Evolutionary conservation across 2,113 vertebrate genomes (phyloP).

Genomic region (Hypanus sabinus): DNA sequence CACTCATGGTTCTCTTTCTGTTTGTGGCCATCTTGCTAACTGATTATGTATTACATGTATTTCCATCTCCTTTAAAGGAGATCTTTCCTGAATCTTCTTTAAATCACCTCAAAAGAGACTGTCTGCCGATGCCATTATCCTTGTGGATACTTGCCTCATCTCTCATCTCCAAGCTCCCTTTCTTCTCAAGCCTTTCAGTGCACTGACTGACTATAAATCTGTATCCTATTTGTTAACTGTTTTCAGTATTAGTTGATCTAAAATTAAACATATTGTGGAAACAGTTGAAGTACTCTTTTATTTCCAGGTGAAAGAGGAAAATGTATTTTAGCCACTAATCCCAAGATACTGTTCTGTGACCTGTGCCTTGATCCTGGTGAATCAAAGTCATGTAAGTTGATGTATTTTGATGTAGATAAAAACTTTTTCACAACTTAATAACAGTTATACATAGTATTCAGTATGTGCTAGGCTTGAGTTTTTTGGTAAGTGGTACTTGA

Average conservation of each 20-base stretch:
- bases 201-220: too few relatives aligned
- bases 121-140: too few relatives aligned
- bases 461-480: not conserved
- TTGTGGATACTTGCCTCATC: too few relatives aligned
- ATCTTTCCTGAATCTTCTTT: too few relatives aligned
- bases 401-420: not conserved
- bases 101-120: too few relatives aligned
- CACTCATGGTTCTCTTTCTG: too few relatives aligned
- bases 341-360: slow-evolving; percentile 97
- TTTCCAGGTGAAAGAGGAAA: slow-evolving; percentile 84
- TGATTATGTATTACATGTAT: too few relatives aligned
- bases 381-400: slow-evolving; percentile 72
- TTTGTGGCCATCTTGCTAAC: too few relatives aligned
- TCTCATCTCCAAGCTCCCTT: too few relatives aligned
- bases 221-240: not conserved
- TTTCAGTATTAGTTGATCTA: not conserved
- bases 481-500: not conserved
- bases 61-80: too few relatives aligned
- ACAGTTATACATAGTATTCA: not conserved
- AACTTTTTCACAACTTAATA: not conserved
- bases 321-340: slow-evolving; percentile 91
- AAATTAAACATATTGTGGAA: not conserved
- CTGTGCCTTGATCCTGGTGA: slow-evolving; percentile 87
- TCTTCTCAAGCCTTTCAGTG: too few relatives aligned
- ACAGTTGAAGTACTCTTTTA: not conserved